Conservation (phyloP, 2,797 vertebrate genomes). For the Mareca penelope region DNA sequence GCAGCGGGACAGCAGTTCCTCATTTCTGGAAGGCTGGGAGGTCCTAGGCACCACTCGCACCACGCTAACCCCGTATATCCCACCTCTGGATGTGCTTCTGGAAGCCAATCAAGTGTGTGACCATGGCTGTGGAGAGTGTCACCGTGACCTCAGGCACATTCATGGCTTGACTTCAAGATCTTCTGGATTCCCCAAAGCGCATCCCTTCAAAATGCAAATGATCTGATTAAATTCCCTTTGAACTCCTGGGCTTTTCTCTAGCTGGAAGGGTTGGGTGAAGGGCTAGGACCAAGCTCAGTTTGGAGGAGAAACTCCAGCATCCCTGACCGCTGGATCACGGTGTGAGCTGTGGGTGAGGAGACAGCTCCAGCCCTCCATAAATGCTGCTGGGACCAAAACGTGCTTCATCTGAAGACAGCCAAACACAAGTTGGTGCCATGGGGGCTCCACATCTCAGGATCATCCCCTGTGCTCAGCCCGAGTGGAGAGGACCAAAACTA, state of each 20-base stretch:
- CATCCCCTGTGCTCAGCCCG: not conserved
- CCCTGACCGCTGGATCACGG: not conserved
- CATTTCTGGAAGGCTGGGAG: not conserved
- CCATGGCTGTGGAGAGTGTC: not conserved
- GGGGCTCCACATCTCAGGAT: not conserved
- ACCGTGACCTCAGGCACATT: accelerated
- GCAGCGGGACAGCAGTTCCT: not conserved
- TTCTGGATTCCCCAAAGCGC: not conserved
- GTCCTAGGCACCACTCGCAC: not conserved
- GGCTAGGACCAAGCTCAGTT: not conserved
- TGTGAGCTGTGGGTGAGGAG: not conserved
- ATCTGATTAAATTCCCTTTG: not conserved
- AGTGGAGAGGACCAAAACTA: not conserved
- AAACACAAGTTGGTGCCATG: not conserved
- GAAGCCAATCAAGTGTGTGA: not conserved
- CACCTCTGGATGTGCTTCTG: not conserved
- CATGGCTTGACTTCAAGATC: not conserved
- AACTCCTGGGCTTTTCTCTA: not conserved
- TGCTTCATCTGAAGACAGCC: not conserved
- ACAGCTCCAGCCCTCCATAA: not conserved
- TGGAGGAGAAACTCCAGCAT: not conserved
- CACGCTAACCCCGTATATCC: accelerated
- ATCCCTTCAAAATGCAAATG: not conserved
- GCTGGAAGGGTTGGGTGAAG: not conserved
- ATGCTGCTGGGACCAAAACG: not conserved